Base-by-base conservation (phyloP, 2,888 invertebrate species). In the Ligdia adustata region DNA sequence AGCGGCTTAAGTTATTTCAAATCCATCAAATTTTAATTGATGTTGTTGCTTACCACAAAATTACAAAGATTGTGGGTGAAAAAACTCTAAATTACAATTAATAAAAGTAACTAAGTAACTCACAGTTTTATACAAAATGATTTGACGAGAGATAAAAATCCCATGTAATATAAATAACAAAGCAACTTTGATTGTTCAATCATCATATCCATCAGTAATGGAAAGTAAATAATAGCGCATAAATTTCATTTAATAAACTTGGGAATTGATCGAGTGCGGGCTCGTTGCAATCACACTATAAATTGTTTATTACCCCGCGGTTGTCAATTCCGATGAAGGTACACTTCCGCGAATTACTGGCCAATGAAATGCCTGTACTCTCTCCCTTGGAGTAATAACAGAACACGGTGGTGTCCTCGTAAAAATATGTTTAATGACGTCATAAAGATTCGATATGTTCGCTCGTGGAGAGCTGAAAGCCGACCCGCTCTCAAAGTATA, bases 351-450 rank as follows among this genome's bases (percentile, higher is more conserved):
- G 73, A 75, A 75, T 77, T 75, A 79, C 77, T 80, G 82, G 74
- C 82, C 82, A 79, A 79, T 79, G 79, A 79, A 82, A 80, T 67
- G 66, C 60, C 64, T 66, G 69, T 70, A 69, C 63, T 57, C 71
- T 57, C 71, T 66, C 82, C 80, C 81, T 73, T 61, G 34, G 60
- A 66, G 74, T 79, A 81, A 79, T 84, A 84, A 79, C 78, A 76
- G 75, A 73, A 82, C 83, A 77, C 79, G 77, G 72, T 79, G 76
- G 80, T 81, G 80, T 84, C 79, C 76, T 81, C 88, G 76, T 89
- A 88, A 90, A 89, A 89, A 87, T 88, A 86, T 87, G 82, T 89
- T 87, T 89, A 87, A 87, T 88, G 85, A 80, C 73, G 69, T 79
- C 86, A 77, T 90, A 88, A 89, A 88, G 72, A 80, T 81, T 78